Evolutionary conservation across 2,113 vertebrate species (phyloP), one percentile per base, ranked within the genome.

Genomic region (Lepus timidus): DNA sequence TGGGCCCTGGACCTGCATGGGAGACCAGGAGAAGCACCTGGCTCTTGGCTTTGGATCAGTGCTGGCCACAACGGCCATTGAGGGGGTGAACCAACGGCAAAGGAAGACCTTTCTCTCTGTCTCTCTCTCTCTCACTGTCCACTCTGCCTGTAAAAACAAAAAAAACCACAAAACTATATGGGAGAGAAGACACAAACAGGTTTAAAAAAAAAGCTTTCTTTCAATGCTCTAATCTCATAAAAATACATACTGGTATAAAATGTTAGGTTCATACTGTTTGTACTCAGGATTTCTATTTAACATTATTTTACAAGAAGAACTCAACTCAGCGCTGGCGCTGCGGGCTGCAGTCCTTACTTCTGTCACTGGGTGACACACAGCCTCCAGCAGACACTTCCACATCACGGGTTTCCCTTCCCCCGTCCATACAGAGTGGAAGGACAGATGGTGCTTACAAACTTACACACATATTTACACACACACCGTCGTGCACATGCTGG

Each of bases 241-340:
- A 93, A 93, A 88, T 71, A 80, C 8, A 9, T 71, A 58, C 67
- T 82, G 93, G 91, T 93, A 70, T 95, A 85, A 80, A 95, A 62
- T 16, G 55, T 20, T 36, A 93, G 65, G 74, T 79, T 82, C 55
- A 86, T 49, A 93, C 29, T n/a, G 10, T 67, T 94, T 88, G 49
- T 90, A 79, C 87, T 94, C n/a, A 89, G 84, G 85, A 67, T 91
- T 93, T 91, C 75, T 78, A 76, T 13, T 92, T 89, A 68, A 52
- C n/a, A 29, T 58, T 64, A 85, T 71, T 95, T 94, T 84, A 83
- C 51, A 90, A 55, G 33, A 89, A 95, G 51, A 87, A 93, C 51
- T 81, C 44, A 87, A 58, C 55, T 22, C 55, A 79, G 33, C 58
- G 80, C 75, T 68, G 51, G 51, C 82, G 62, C 16, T 44, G 39